These are phyloP conservation scores for Lasioglossum calceatum DNA, from an alignment of 2,888 invertebrate genomes.

Conservation along the genomic window DNA sequence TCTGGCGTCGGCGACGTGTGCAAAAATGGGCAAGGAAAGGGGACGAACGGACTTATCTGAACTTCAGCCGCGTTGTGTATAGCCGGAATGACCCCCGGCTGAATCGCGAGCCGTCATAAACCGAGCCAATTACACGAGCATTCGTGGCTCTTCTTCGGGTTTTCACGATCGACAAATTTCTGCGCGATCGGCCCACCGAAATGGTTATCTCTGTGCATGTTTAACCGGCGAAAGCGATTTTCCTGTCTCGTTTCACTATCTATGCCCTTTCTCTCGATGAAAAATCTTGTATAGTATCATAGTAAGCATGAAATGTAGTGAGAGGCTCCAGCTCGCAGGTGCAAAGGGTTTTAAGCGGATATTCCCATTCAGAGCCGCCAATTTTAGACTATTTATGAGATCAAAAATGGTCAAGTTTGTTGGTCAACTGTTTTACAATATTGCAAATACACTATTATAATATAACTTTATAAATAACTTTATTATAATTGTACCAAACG, in stretches of 20 bases:
- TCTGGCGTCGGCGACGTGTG: conserved; percentile 54
- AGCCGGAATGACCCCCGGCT: conserved; percentile 46
- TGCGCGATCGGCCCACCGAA: neutral
- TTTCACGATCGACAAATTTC: conserved; percentile 10
- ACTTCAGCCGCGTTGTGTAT: conserved; percentile 49
- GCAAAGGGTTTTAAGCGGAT: too few species aligned
- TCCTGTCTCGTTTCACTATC: neutral
- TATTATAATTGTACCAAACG: too few species aligned
- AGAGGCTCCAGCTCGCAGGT: too few species aligned
- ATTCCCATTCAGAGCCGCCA: too few species aligned
- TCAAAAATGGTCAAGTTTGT: too few species aligned
- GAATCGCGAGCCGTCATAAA: conserved; percentile 69
- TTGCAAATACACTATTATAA: too few species aligned
- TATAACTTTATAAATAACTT: too few species aligned
- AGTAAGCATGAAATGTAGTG: too few species aligned
- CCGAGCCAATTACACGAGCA: conserved; percentile 70
- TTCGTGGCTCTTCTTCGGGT: neutral
- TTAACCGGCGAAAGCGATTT: neutral
- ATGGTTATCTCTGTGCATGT: neutral
- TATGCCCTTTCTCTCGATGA: neutral
- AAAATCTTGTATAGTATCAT: neutral
- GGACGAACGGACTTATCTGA: conserved; percentile 70
- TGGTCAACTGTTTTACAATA: too few species aligned
- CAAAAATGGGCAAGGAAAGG: conserved; percentile 52
- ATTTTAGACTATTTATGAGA: too few species aligned